phyloP scores from a whole-genome alignment of 2,888 invertebrate genomes.

The Iselma pallidipennis region DNA sequence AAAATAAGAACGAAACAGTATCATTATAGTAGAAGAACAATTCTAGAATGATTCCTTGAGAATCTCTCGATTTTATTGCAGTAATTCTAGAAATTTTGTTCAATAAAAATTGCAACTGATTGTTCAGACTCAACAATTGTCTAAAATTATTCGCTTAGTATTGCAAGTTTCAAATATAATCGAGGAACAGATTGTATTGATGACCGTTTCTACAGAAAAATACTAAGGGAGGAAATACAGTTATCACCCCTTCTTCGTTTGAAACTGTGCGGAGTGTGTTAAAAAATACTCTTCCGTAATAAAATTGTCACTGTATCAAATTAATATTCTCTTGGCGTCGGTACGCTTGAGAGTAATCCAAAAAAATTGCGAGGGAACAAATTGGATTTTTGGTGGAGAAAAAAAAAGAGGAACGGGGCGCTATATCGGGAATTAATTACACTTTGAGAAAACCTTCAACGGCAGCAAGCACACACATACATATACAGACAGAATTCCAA shows the following conservation, averaged over 20 bases:
- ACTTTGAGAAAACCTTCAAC: constrained; percentile 34
- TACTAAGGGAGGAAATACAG: background rate
- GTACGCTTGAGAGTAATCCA: constrained; percentile 26
- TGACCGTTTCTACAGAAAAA: background rate
- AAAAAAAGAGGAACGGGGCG: constrained; percentile 22
- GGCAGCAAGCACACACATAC: constrained; percentile 20
- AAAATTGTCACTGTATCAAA: constrained; percentile 27
- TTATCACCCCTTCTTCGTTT: background rate
- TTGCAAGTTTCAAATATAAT: background rate
- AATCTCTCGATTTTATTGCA: background rate
- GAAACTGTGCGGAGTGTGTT: constrained; percentile 8
- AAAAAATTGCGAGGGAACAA: constrained; percentile 34
- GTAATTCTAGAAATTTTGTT: background rate
- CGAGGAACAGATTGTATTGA: constrained; percentile 1
- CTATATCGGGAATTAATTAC: constrained; percentile 40
- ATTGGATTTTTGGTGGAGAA: constrained; percentile 30
- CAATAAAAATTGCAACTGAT: background rate
- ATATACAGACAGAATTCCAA: constrained; percentile 11
- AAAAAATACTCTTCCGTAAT: constrained; percentile 21
- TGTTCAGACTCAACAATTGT: background rate
- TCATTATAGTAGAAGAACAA: background rate
- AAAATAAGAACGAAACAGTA: background rate
- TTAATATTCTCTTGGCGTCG: constrained; percentile 33
- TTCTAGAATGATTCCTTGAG: background rate
- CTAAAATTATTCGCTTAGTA: background rate